phyloP scores from a whole-genome alignment of 2,888 invertebrate species.

The Hypomecis atomaria region DNA sequence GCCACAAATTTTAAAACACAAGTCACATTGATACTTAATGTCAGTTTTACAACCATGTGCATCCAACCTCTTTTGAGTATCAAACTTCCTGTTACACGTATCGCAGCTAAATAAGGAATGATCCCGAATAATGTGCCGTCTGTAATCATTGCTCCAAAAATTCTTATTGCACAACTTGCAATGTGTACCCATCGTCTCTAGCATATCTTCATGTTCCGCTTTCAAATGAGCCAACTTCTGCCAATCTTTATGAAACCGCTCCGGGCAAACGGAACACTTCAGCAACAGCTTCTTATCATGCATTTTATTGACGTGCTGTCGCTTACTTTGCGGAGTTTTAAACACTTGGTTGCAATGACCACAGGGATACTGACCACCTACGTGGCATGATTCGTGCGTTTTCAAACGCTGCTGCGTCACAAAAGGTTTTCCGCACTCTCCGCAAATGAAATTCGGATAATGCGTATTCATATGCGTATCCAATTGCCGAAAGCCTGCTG shows the following conservation, averaged over 20 bases:
- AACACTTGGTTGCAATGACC: conserved; percentile 75
- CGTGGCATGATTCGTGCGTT: conserved; percentile 71
- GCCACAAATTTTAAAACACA: conserved; percentile 52
- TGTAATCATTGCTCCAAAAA: conserved; percentile 73
- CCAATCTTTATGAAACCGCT: conserved; percentile 50
- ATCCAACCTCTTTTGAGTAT: conserved; percentile 44
- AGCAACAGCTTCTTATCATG: conserved; percentile 51
- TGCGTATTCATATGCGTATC: conserved; percentile 72
- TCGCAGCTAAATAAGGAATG: conserved; percentile 19
- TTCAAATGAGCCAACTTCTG: conserved; percentile 56
- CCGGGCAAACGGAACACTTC: conserved; percentile 61
- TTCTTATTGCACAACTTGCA: conserved; percentile 70
- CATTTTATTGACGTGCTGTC: conserved; percentile 56
- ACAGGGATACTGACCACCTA: conserved; percentile 69
- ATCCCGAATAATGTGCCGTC: conserved; percentile 61
- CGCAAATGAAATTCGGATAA: conserved; percentile 66
- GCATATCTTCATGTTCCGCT: conserved; percentile 57
- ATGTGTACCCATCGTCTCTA: conserved; percentile 36
- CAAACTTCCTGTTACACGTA: conserved; percentile 51
- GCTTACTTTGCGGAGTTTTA: conserved; percentile 56
- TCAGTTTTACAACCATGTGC: conserved; percentile 50
- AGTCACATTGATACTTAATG: conserved; percentile 47
- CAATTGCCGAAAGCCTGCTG: conserved; percentile 53
- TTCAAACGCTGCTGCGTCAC: conserved; percentile 52
- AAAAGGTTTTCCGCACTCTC: conserved; percentile 66